Evolutionary conservation across 1,140 invertebrate species (phyloP).

Genomic region (Aphaenogaster rudis): DNA sequence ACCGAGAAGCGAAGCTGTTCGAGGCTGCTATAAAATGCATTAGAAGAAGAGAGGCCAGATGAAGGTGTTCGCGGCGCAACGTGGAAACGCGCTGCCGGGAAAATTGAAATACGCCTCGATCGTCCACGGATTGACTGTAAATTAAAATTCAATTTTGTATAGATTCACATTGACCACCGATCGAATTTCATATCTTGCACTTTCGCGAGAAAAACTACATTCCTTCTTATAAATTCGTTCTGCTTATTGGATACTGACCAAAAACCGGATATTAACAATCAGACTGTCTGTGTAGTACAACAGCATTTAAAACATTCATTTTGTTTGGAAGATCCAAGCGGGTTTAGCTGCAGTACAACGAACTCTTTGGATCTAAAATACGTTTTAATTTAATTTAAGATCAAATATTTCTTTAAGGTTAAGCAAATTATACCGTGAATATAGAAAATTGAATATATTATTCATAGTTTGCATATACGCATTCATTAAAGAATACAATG

Average conservation of each 20-base stretch:
- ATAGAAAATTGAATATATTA: neutral
- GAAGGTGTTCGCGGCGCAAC: neutral
- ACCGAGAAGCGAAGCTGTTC: constrained; percentile 62
- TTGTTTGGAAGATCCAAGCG: neutral
- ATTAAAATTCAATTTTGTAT: constrained; percentile 42
- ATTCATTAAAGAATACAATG: neutral
- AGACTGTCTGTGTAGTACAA: neutral
- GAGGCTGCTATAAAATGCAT: constrained; percentile 76
- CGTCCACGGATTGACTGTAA: constrained; percentile 45
- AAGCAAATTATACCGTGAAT: neutral
- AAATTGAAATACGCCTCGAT: constrained; percentile 51
- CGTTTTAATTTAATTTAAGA: neutral
- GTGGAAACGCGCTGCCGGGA: constrained; percentile 27
- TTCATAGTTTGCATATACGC: neutral
- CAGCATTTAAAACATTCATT: neutral
- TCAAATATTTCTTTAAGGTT: neutral
- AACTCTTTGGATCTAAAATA: neutral
- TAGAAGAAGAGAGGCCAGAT: constrained; percentile 67
- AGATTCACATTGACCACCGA: neutral
- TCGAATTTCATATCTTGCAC: neutral
- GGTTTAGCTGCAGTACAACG: neutral
- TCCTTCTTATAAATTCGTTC: neutral
- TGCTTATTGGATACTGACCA: neutral
- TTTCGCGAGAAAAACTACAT: neutral
- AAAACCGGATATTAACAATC: neutral